Evolutionary conservation across 2,888 invertebrate species (phyloP).

Genomic region (Dyspetes luteomarginatus): DNA sequence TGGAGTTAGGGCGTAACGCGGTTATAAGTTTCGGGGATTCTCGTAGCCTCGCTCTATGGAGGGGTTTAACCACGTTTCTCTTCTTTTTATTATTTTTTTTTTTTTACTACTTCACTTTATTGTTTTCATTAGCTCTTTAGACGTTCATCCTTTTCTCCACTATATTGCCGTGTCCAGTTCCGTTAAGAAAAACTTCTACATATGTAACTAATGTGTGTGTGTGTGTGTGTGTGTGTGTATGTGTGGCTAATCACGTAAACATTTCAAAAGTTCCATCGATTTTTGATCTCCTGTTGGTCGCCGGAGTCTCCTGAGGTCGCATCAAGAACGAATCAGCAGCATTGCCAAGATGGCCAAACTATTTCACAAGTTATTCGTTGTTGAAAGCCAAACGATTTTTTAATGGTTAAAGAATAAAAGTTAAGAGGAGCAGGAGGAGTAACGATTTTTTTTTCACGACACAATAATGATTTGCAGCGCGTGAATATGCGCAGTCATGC

Average conservation of each 20-base stretch:
- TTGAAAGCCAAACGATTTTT: neutral
- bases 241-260: neutral
- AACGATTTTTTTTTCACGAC: no score
- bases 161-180: no score
- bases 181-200: no score
- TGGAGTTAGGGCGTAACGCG: neutral
- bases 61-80: neutral
- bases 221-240: no score
- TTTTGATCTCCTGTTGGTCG: neutral
- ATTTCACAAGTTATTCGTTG: neutral
- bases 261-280: neutral
- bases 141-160: no score
- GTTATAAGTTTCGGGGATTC: conserved; percentile 22
- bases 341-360: neutral
- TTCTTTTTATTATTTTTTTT: no score
- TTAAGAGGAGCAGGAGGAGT: neutral
- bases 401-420: neutral
- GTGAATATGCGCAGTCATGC: neutral
- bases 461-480: neutral
- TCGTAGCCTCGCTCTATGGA: neutral
- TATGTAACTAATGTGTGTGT: no score
- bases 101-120: neutral
- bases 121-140: no score
- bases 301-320: neutral
- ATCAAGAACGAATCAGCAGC: neutral